Base-by-base conservation (phyloP, 2,113 vertebrate genomes). In the Heterotilapia buettikoferi region DNA sequence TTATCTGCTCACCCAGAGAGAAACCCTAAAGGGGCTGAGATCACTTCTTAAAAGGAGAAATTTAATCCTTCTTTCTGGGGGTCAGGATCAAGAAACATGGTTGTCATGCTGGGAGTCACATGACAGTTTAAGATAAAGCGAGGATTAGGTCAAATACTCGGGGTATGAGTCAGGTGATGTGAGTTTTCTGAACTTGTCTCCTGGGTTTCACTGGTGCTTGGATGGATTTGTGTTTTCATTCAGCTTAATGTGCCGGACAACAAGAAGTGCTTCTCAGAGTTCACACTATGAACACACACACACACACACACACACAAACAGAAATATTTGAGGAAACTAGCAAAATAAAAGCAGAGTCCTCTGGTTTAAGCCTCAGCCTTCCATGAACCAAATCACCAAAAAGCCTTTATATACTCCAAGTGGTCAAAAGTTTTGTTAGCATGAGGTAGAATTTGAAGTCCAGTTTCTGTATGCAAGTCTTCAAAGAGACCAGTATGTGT, bases 121-220 rank as follows among this genome's bases (percentile, higher is more conserved):
- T 57, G 84, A 89, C 84, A 88, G 43, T 82, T 40, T 21, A 18
- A 40, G 26, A 73, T 82, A 76, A 61, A 78, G 40, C 4, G 2
- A 82, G 81, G 76, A 61, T 82, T 56, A 80, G 78, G 71, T 87
- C 76, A 87, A 86, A 92, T 57, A 82, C 53, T 84, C 71, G 24
- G 21, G 16, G 9, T 36, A 6, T 38, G 86, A 83, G 80, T 89
- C 85, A 83, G 83, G 29, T 80, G 71, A 73, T 54, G 11, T 11
- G 7, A 87, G 29, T 40, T 79, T 88, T 73, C 63, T 24, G 45
- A 45, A 50, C 52, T 53, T 14, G 19, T 54, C 63, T 89, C 36
- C 29, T 19, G 33, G 61, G 24, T 92, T 89, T 84, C 19, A 89
- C 86, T 90, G 86, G 92, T 87, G 93, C 90, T 52, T 63, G 56